Evolutionary conservation across 1,140 invertebrate genomes (phyloP).

Genomic region (Delia radicum): DNA sequence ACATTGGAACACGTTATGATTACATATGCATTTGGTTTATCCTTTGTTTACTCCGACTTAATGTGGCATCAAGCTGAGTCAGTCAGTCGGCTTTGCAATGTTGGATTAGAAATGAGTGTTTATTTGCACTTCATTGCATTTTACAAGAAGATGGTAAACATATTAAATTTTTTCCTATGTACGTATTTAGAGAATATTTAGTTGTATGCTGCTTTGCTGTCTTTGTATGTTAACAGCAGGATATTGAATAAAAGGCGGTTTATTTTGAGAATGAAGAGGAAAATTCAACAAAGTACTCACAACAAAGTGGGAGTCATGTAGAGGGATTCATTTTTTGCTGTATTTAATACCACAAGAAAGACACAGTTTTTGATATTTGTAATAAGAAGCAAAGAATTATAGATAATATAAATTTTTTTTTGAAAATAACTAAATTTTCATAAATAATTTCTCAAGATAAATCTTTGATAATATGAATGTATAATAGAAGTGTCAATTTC

Average conservation of each 20-base stretch:
- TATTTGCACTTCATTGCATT: slow-evolving; percentile 19
- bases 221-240: slow-evolving; percentile 1
- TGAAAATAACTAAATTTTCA: too few relatives aligned
- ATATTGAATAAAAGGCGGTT: slow-evolving; percentile 1
- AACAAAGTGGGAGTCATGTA: slow-evolving; percentile 4
- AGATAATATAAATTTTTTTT: too few relatives aligned
- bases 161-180: slow-evolving; percentile 7
- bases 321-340: background rate
- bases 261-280: background rate
- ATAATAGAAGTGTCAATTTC: background rate
- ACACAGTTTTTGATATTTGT: background rate
- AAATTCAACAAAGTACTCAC: background rate
- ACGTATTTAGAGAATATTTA: background rate
- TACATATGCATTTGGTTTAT: background rate
- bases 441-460: too few relatives aligned
- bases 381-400: background rate
- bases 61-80: slow-evolving; percentile 16
- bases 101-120: slow-evolving; percentile 21
- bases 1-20: background rate
- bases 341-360: background rate
- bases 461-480: background rate
- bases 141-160: slow-evolving; percentile 8
- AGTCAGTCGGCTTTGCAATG: background rate
- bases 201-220: background rate
- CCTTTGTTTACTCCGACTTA: slow-evolving; percentile 6